Base-by-base conservation (phyloP, 2,797 vertebrate genomes). In the Peromyscus aztecus region DNA sequence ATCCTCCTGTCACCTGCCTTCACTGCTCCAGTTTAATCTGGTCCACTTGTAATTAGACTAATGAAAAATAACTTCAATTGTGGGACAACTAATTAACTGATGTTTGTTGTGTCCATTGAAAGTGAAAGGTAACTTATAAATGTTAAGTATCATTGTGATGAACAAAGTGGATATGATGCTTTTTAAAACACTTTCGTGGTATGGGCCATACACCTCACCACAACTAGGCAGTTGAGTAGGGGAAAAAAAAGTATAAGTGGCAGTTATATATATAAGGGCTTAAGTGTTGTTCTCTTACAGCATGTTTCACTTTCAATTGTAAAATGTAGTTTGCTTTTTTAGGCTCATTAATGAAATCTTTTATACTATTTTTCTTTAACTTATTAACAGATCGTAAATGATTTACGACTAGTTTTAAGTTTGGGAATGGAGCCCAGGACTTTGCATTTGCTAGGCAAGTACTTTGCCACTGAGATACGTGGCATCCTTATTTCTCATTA, bases 51-150 rank as follows among this genome's bases (percentile, higher is more conserved):
- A 95, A 96, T 84, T 91, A 82, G 52, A 93, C 80, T 95, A 93
- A 85, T 88, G 81, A 90, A 90, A 96, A 94, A 88, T 89, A 94
- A 94, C 87, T 90, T 95, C 69, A 91, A 90, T 65, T 93, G 46
- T 94, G 55, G 93, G 80, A 87, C 89, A 84, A 46, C 75, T 92
- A 91, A 93, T 95, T 87, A 95, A 78, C 40, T 83, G 52, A 95
- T 97, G 57, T 78, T 94, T 46, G 43, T 46, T 46, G 43, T 46
- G 43, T 46, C 43, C 43, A 46, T 46, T 46, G 80, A 90, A 95
- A 96, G 89, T 57, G 52, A 95, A 91, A 95, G 34, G 63, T 83
- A 75, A 69, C 89, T 94, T 92, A 86, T 89, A 93, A 95, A 86
- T 89, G 40, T 76, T 90, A 94, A 94, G 69, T 92, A 86, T 90